Conservation (phyloP, 1,140 invertebrate genomes). For the Delia radicum region DNA sequence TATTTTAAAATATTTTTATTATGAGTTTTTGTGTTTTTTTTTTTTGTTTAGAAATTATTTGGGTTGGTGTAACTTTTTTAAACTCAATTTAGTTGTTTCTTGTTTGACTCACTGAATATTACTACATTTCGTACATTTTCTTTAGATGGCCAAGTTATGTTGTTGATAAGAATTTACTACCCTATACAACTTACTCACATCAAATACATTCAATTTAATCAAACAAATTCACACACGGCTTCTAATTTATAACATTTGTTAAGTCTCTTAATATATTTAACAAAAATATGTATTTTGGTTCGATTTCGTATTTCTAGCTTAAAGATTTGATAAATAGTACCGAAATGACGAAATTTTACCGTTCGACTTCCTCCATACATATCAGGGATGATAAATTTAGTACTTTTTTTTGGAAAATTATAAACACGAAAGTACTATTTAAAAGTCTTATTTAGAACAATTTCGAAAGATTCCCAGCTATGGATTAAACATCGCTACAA, state of each 20-base stretch:
- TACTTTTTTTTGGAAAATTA: too few species aligned
- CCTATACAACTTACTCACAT: too few species aligned
- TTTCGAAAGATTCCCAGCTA: too few species aligned
- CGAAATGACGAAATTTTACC: neutral
- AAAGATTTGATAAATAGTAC: neutral
- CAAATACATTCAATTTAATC: too few species aligned
- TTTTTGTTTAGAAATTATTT: too few species aligned
- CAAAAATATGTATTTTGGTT: neutral
- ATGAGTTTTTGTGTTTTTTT: too few species aligned
- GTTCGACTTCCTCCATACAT: neutral
- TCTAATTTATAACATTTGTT: neutral
- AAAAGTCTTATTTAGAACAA: too few species aligned
- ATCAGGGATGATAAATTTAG: too few species aligned
- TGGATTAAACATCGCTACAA: too few species aligned
- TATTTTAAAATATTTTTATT: too few species aligned
- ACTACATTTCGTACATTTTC: neutral
- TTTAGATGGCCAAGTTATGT: neutral
- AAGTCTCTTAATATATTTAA: neutral
- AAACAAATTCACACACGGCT: neutral
- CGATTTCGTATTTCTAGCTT: neutral
- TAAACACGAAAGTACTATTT: too few species aligned
- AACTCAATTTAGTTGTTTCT: neutral
- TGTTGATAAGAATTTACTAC: slow-evolving; percentile 1
- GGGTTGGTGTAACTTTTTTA: too few species aligned
- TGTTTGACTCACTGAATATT: neutral